Evolutionary conservation across 92 coral and sea anemone genomes (phyloP).

Genomic region (Diadumene lineata): DNA sequence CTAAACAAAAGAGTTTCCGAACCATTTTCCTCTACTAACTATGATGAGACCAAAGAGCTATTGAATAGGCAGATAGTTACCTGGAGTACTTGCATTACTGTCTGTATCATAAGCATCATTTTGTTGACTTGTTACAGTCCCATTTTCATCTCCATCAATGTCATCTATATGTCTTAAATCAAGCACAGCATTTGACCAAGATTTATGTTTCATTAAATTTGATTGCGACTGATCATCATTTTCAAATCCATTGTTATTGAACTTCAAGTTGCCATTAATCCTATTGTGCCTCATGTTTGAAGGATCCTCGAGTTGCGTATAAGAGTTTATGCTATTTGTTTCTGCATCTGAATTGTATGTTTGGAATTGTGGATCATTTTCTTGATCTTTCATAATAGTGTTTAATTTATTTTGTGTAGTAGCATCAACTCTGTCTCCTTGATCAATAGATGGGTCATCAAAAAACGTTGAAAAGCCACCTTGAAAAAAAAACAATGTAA

Average conservation of each 20-base stretch:
- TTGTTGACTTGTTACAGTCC: constrained; percentile 59
- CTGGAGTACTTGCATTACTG: constrained; percentile 41
- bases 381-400: constrained; percentile 69
- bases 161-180: constrained; percentile 75
- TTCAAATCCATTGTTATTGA: constrained; percentile 15
- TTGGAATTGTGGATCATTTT: constrained; percentile 74
- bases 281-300: constrained; percentile 25
- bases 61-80: not conserved
- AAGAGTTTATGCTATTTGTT: constrained; percentile 38
- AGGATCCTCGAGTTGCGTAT: constrained; percentile 18
- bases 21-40: too few species aligned
- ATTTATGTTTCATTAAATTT: constrained; percentile 78
- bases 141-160: constrained; percentile 59
- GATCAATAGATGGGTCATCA: constrained; percentile 29
- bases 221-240: constrained; percentile 47
- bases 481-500: too few species aligned
- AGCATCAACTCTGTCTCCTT: constrained; percentile 62
- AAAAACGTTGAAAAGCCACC: constrained; percentile 32
- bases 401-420: constrained; percentile 60
- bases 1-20: too few species aligned
- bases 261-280: constrained; percentile 21
- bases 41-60: too few species aligned
- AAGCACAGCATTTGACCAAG: constrained; percentile 79
- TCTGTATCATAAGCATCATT: constrained; percentile 80
- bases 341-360: constrained; percentile 78